Conservation (phyloP, 2,797 vertebrate species). For the Thripadectes ignobilis region DNA sequence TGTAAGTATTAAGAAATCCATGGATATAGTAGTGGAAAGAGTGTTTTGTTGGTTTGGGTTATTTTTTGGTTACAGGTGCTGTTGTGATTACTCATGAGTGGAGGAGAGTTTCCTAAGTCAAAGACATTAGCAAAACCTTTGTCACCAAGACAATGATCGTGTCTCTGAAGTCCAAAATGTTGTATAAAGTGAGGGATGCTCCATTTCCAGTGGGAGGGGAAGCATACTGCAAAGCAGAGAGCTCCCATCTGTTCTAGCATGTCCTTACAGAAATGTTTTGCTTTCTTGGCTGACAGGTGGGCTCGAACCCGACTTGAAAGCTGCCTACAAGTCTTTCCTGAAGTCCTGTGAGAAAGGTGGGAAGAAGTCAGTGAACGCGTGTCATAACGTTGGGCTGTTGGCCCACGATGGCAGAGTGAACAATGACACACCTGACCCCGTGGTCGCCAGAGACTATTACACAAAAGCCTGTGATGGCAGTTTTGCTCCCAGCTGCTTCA, state of each 20-base stretch:
- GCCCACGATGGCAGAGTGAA: slow-evolving; percentile 83
- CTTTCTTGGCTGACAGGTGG: slow-evolving; percentile 80
- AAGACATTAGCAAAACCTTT: not conserved
- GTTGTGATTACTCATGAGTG: not conserved
- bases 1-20: not conserved
- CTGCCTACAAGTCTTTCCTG: slow-evolving; percentile 86
- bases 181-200: not conserved
- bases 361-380: slow-evolving; percentile 88
- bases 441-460: slow-evolving; percentile 84
- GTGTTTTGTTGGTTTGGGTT: not conserved
- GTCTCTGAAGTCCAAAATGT: not conserved
- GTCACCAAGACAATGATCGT: not conserved
- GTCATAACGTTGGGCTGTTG: slow-evolving; percentile 88
- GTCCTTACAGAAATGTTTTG: not conserved
- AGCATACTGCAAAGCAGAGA: not conserved
- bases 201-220: not conserved
- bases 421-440: slow-evolving; percentile 71
- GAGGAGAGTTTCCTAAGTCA: not conserved
- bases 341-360: slow-evolving; percentile 86
- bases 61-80: not conserved
- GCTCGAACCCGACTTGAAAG: slow-evolving; percentile 82
- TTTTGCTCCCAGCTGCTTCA: slow-evolving; percentile 92
- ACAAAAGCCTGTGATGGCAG: slow-evolving; percentile 85
- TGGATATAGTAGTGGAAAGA: not conserved
- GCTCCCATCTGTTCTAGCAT: not conserved